Evolutionary conservation across 2,797 vertebrate species (phyloP).

Genomic region (Fringilla coelebs): DNA sequence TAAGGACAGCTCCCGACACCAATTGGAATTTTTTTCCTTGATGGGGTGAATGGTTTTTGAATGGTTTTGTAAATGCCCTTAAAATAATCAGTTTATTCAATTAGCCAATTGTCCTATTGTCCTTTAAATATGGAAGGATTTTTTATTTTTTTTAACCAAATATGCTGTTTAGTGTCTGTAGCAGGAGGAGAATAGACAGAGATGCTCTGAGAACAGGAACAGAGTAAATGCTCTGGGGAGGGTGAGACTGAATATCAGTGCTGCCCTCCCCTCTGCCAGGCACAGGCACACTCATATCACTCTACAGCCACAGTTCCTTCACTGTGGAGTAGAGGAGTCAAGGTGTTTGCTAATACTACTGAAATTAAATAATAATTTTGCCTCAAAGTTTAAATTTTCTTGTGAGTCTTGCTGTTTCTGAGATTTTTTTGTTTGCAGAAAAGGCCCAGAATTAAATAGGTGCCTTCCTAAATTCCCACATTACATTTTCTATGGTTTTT

Average conservation of each 20-base stretch:
- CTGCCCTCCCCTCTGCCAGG: background rate
- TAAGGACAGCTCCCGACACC: slow-evolving; percentile 27
- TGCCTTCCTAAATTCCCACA: background rate
- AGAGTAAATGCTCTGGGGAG: background rate
- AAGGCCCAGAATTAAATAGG: background rate
- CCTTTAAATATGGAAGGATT: background rate
- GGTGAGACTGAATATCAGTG: background rate
- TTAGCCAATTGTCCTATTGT: slow-evolving; percentile 5
- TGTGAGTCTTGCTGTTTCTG: background rate
- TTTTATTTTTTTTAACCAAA: background rate
- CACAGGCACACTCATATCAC: background rate
- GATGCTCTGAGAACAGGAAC: background rate
- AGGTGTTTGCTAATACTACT: background rate
- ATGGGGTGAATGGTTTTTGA: slow-evolving; percentile 6
- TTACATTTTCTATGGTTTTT: background rate
- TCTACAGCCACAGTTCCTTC: background rate
- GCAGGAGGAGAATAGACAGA: background rate
- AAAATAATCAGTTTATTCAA: slow-evolving; percentile 2
- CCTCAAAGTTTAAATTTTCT: background rate
- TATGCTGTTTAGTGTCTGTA: background rate
- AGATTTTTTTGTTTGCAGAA: background rate
- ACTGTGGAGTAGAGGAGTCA: background rate
- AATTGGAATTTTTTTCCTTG: slow-evolving; percentile 8
- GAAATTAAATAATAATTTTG: background rate
- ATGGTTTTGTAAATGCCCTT: slow-evolving; percentile 13